These are phyloP conservation scores for Manacus vitellinus DNA, from an alignment of 2,113 vertebrate genomes.

Conservation along the genomic window DNA sequence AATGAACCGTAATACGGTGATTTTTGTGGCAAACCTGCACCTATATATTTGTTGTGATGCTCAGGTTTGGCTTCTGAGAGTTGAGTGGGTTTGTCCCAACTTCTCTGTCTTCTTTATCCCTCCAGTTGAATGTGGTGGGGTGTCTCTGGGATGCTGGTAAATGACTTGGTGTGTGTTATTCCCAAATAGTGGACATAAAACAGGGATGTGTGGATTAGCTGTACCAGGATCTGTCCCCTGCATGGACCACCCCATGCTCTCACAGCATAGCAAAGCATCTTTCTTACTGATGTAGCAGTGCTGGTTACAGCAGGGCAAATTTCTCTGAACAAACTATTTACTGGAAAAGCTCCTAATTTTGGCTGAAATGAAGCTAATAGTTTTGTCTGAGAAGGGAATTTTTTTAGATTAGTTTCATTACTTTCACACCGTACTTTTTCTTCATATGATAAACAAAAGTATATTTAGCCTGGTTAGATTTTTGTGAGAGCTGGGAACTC, in stretches of 20 bases:
- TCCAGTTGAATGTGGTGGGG: neutral
- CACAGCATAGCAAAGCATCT: neutral
- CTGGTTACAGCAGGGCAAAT: neutral
- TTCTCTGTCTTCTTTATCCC: neutral
- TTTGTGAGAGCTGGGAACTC: neutral
- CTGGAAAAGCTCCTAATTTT: neutral
- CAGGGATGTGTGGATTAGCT: neutral
- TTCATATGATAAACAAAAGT: neutral
- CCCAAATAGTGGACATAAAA: neutral
- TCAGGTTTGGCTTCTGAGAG: neutral
- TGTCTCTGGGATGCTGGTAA: neutral
- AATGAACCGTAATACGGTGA: rapidly evolving
- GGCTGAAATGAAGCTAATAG: neutral
- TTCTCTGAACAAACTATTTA: neutral
- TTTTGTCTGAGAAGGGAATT: neutral
- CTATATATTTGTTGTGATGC: rapidly evolving
- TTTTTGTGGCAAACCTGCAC: neutral
- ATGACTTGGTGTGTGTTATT: neutral
- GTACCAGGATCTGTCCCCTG: neutral
- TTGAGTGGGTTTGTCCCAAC: rapidly evolving
- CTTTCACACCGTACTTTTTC: neutral
- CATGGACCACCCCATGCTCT: rapidly evolving
- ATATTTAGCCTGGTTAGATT: rapidly evolving
- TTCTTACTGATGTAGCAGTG: rapidly evolving
- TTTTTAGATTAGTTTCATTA: neutral